phyloP scores from a whole-genome alignment of 1,140 invertebrate species.

The Dinothrombium tinctorium region DNA sequence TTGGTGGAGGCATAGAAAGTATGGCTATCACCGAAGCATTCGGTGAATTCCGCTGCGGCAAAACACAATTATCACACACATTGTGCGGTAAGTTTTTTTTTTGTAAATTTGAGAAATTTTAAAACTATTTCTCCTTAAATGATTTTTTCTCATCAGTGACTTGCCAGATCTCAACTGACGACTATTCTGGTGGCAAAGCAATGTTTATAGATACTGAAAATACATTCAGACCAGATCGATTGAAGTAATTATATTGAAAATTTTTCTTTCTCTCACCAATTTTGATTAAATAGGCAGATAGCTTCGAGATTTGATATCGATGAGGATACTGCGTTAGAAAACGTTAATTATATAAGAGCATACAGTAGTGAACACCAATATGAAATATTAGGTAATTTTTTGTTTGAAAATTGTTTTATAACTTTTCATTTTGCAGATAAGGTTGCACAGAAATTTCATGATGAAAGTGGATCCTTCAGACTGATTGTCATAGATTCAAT shows the following conservation, averaged over 20 bases:
- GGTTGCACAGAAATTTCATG: conserved; percentile 57
- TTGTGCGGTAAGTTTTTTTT: conserved; percentile 15
- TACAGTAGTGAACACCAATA: conserved; percentile 59
- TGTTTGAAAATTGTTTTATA: neutral
- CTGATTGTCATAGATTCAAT: conserved; percentile 38
- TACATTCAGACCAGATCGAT: conserved; percentile 71
- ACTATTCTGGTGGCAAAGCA: conserved; percentile 64
- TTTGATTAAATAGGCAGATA: conserved; percentile 28
- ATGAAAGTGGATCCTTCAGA: conserved; percentile 49
- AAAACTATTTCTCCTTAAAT: neutral
- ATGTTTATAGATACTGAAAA: conserved; percentile 96
- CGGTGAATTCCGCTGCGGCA: conserved; percentile 34
- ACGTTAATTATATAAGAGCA: conserved; percentile 50
- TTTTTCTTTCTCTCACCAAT: too few relatives aligned
- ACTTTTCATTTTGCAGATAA: conserved; percentile 28
- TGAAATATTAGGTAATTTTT: conserved; percentile 33
- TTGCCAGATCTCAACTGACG: neutral
- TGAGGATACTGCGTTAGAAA: conserved; percentile 44
- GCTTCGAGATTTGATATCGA: conserved; percentile 52
- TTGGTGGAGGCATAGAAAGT: conserved; percentile 28
- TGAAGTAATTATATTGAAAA: conserved; percentile 20
- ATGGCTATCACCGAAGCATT: conserved; percentile 30
- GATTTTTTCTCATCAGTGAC: neutral
- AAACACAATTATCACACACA: conserved; percentile 17
- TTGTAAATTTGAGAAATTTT: too few relatives aligned